These are phyloP conservation scores for Cottoperca gobio DNA, from an alignment of 2,797 vertebrate genomes.

Conservation along the genomic window DNA sequence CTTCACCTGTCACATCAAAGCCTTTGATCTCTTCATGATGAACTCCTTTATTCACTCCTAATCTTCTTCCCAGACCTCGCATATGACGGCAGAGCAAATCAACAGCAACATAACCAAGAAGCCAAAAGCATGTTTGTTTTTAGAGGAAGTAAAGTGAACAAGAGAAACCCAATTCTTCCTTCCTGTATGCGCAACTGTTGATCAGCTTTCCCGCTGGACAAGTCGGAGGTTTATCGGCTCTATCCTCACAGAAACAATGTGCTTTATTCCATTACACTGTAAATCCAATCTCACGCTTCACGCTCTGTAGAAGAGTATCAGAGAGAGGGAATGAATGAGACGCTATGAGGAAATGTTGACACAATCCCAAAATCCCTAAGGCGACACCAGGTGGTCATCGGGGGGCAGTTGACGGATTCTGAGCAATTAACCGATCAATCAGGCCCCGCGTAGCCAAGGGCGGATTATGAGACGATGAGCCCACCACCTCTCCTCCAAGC, in stretches of 20 bases:
- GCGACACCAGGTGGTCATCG: constrained; percentile 49
- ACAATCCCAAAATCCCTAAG: constrained; percentile 73
- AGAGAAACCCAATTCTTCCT: constrained; percentile 42
- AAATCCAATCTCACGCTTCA: constrained; percentile 87
- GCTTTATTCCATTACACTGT: constrained; percentile 83
- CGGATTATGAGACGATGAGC: neutral
- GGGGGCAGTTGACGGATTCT: constrained; percentile 62
- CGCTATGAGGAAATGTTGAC: constrained; percentile 74
- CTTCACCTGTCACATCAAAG: constrained; percentile 48
- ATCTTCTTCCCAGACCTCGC: constrained; percentile 23
- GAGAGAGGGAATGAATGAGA: constrained; percentile 64
- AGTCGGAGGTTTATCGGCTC: constrained; percentile 63
- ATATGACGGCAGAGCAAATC: constrained; percentile 51
- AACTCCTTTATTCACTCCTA: constrained; percentile 56
- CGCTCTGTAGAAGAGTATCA: constrained; percentile 67
- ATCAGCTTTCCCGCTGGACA: constrained; percentile 73
- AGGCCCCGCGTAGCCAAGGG: constrained; percentile 26
- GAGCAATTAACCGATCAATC: constrained; percentile 81
- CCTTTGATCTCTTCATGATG: constrained; percentile 59
- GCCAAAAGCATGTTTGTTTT: constrained; percentile 23
- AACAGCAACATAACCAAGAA: constrained; percentile 38
- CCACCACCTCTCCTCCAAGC: no score
- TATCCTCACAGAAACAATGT: constrained; percentile 79
- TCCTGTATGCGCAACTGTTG: constrained; percentile 47
- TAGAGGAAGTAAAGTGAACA: constrained; percentile 35